Evolutionary conservation across 2,797 vertebrate genomes (phyloP).

Genomic region (Labroides dimidiatus): DNA sequence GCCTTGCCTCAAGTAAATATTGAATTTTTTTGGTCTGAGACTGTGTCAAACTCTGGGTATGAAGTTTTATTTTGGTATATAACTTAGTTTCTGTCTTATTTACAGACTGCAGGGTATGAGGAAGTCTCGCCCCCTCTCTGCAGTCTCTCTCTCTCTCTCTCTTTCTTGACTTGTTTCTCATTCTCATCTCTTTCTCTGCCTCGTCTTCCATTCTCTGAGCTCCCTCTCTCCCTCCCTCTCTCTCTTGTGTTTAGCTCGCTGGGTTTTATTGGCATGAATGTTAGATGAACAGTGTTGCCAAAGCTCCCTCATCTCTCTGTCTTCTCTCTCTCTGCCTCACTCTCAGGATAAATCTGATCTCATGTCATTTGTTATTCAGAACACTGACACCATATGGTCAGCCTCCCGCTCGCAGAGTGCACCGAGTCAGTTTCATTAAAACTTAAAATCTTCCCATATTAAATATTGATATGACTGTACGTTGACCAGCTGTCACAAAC

Average conservation of each 20-base stretch:
- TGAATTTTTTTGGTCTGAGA: slow-evolving; percentile 23
- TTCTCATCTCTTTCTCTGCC: neutral
- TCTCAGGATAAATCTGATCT: slow-evolving; percentile 77
- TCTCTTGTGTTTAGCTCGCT: slow-evolving; percentile 48
- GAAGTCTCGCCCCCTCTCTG: slow-evolving; percentile 12
- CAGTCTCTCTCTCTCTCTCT: neutral
- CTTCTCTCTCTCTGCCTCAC: slow-evolving; percentile 50
- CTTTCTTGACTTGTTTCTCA: neutral
- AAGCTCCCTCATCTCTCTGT: slow-evolving; percentile 54
- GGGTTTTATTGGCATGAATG: slow-evolving; percentile 71
- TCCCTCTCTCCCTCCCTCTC: slow-evolving; percentile 14
- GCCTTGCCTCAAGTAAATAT: slow-evolving; percentile 16
- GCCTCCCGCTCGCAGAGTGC: slow-evolving; percentile 72
- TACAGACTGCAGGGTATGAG: slow-evolving; percentile 1
- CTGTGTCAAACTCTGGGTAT: slow-evolving; percentile 11
- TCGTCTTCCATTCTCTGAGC: neutral
- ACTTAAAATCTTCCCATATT: slow-evolving; percentile 77
- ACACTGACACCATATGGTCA: slow-evolving; percentile 79
- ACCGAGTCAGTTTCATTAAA: slow-evolving; percentile 72
- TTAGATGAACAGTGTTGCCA: slow-evolving; percentile 70
- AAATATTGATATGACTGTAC: slow-evolving; percentile 68
- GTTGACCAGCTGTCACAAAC: slow-evolving; percentile 62
- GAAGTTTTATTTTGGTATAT: slow-evolving; percentile 25
- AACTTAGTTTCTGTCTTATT: slow-evolving; percentile 20
- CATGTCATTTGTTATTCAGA: slow-evolving; percentile 80